phyloP scores from a whole-genome alignment of 1,140 invertebrate species.

The Neocloeon triangulifer region DNA sequence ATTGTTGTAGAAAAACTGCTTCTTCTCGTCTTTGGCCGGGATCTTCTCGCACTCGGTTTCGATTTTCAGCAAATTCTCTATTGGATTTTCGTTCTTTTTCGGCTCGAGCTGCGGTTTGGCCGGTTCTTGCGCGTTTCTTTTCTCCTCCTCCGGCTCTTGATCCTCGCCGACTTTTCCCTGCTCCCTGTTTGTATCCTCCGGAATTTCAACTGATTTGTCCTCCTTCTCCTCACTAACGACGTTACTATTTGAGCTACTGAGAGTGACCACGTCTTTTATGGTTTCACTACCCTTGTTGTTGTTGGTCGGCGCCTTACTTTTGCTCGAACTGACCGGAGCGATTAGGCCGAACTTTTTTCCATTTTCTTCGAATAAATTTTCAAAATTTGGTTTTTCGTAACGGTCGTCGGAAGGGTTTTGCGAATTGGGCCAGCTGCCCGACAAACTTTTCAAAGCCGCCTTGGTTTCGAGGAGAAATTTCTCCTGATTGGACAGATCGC shows the following conservation, averaged over 20 bases:
- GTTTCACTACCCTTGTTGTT: neutral
- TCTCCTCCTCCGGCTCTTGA: conserved; percentile 8
- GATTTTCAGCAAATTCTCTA: conserved; percentile 25
- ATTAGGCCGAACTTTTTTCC: conserved; percentile 21
- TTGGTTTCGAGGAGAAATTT: conserved; percentile 65
- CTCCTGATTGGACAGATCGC: conserved; percentile 52
- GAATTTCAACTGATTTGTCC: conserved; percentile 13
- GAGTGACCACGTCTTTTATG: conserved; percentile 37
- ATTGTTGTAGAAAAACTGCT: conserved; percentile 11
- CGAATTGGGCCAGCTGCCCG: conserved; percentile 52
- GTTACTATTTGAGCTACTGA: conserved; percentile 23
- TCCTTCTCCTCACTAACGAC: conserved; percentile 3
- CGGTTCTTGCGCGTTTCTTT: conserved; percentile 4
- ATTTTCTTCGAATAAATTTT: conserved; percentile 67
- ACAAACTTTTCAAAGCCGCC: conserved; percentile 57
- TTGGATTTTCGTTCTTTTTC: conserved; percentile 15
- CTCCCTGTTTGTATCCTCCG: conserved; percentile 6
- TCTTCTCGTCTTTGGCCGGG: conserved; percentile 15
- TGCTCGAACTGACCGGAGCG: neutral
- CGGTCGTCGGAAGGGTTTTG: conserved; percentile 40
- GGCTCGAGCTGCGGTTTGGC: neutral
- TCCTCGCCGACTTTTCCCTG: conserved; percentile 2
- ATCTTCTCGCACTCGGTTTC: conserved; percentile 26
- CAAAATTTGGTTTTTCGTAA: conserved; percentile 40
- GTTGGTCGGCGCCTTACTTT: neutral